Evolutionary conservation across 2,113 vertebrate genomes (phyloP).

Genomic region (Colinus virginianus): DNA sequence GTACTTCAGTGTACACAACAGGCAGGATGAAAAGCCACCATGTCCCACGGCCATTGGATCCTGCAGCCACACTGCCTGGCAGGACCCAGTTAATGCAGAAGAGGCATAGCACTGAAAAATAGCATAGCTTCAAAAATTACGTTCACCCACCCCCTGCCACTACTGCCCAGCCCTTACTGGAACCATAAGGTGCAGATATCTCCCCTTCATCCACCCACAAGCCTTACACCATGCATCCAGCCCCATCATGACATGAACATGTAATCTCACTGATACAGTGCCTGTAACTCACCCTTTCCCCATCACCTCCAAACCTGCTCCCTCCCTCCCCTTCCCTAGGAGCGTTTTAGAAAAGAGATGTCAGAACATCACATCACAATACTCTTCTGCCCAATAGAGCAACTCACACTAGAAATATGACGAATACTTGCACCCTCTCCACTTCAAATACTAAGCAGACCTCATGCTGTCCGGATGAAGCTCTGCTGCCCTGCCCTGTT

Average conservation of each 20-base stretch:
- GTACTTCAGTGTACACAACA: background rate
- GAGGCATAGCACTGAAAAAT: no score
- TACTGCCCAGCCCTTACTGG: background rate
- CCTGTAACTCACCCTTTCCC: background rate
- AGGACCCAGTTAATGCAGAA: background rate
- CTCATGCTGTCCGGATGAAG: background rate
- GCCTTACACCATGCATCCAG: background rate
- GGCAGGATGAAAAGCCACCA: fast-evolving
- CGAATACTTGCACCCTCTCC: background rate
- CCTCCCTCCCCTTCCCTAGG: background rate
- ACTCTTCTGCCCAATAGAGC: background rate
- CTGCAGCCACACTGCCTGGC: background rate
- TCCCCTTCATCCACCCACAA: fast-evolving
- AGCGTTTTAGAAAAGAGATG: background rate
- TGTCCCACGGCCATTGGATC: fast-evolving
- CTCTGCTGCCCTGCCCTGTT: background rate
- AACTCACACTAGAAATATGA: background rate
- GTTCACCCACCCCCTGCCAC: background rate
- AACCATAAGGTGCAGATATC: fast-evolving
- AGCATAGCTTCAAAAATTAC: background rate
- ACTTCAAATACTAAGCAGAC: background rate
- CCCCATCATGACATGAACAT: fast-evolving
- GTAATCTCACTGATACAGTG: fast-evolving
- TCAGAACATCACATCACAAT: background rate
- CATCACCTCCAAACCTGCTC: background rate